Percentiles rank a stretch among this genome's conserved stretches.
Conservation (phyloP, 2,113 vertebrate species). For the Muntiacus reevesi region DNA sequence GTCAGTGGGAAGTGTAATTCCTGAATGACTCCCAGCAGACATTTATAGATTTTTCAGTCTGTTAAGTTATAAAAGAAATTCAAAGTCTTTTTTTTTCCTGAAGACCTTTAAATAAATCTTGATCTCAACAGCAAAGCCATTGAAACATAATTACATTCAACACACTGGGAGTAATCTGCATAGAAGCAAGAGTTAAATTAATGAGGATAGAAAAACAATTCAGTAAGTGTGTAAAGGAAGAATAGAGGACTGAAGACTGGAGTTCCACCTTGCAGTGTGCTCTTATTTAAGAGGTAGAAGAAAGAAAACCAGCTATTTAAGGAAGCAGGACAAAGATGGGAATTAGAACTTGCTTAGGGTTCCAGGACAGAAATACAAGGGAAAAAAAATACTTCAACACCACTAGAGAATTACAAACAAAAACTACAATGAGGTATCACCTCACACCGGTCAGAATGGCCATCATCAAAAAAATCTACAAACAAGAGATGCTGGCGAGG, state of each 20-base stretch:
- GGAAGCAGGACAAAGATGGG: neutral
- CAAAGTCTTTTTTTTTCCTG: neutral
- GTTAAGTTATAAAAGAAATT: slow-evolving; percentile 61
- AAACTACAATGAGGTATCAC: neutral
- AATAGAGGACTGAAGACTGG: neutral
- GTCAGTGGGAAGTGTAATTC: slow-evolving; percentile 63
- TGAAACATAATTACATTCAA: slow-evolving; percentile 51
- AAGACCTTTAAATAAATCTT: slow-evolving; percentile 68
- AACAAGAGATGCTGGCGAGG: neutral
- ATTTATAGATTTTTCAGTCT: slow-evolving; percentile 72
- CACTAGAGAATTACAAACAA: neutral
- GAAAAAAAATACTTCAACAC: neutral
- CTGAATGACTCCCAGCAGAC: slow-evolving; percentile 62
- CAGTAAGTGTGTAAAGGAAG: neutral
- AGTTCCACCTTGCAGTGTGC: neutral
- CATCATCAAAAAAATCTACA: neutral
- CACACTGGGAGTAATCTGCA: slow-evolving; percentile 34
- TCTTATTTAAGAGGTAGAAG: neutral
- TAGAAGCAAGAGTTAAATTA: slow-evolving; percentile 26
- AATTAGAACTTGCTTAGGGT: neutral
- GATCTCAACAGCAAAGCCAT: slow-evolving; percentile 47
- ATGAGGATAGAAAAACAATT: neutral
- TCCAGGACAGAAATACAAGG: neutral
- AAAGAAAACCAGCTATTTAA: neutral
- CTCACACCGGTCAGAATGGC: neutral